Percentiles rank a stretch among this genome's conserved stretches.
Conservation (phyloP, 2,113 vertebrate genomes). For the Pterophyllum scalare region DNA sequence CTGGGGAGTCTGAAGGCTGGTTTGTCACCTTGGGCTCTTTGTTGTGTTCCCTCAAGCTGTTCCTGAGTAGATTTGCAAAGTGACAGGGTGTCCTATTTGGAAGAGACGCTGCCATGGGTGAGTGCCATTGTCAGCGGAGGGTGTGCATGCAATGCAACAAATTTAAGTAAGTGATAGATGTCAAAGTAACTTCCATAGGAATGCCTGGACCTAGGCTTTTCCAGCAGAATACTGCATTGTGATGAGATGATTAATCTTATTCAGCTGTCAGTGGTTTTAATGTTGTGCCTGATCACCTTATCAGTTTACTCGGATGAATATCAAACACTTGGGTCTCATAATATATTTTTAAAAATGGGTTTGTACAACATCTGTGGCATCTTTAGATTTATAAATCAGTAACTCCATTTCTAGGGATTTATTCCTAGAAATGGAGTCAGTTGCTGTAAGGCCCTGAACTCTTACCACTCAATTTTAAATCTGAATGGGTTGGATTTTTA, state of each 20-base stretch:
- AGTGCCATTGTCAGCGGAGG: not conserved
- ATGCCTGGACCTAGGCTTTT: not conserved
- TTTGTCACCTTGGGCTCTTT: not conserved
- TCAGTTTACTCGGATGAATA: not conserved
- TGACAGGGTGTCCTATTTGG: not conserved
- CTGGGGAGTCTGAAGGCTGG: not conserved
- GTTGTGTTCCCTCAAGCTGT: not conserved
- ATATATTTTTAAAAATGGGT: not conserved
- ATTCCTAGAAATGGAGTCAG: too few relatives aligned
- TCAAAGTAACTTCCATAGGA: not conserved
- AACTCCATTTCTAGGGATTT: not conserved
- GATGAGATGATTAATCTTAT: not conserved
- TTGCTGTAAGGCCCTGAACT: not conserved
- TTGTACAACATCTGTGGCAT: not conserved
- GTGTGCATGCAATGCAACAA: not conserved
- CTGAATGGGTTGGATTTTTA: not conserved
- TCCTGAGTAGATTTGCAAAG: not conserved
- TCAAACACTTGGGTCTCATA: not conserved
- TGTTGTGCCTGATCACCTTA: not conserved
- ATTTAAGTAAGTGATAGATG: not conserved
- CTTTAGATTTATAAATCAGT: not conserved
- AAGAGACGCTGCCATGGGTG: not conserved
- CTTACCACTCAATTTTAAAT: not conserved
- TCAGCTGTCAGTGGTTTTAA: not conserved
- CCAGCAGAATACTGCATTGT: not conserved